A percentile compares a stretch with the other conserved stretches of the same genome.
These are phyloP conservation scores for Halictus rubicundus DNA, from an alignment of 1,140 invertebrate species.

Conservation along the genomic window DNA sequence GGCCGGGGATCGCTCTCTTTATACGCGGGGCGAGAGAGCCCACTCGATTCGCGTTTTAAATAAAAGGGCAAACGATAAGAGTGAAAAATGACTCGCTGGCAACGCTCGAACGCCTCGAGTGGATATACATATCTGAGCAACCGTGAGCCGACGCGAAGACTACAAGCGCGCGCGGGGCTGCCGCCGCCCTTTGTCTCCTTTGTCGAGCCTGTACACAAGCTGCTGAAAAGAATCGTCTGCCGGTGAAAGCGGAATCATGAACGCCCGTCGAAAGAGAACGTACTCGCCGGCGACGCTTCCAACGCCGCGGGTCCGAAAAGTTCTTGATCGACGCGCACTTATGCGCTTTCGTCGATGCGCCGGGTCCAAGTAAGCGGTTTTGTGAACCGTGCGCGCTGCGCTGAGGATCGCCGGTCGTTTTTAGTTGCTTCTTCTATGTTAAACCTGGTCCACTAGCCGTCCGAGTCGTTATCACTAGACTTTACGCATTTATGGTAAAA, in stretches of 20 bases:
- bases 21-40: background rate
- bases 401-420: too few relatives aligned
- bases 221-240: conserved; percentile 42
- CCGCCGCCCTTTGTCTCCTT: conserved; percentile 51
- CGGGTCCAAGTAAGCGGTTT: too few relatives aligned
- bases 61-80: conserved; percentile 59
- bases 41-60: conserved; percentile 51
- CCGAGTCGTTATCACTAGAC: too few relatives aligned
- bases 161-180: conserved; percentile 8
- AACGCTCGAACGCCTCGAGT: conserved; percentile 42
- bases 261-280: background rate
- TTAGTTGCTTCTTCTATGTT: too few relatives aligned
- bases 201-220: conserved; percentile 7
- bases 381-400: too few relatives aligned
- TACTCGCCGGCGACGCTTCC: background rate
- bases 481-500: too few relatives aligned
- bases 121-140: conserved; percentile 38
- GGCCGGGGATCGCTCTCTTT: background rate
- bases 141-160: conserved; percentile 32
- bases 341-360: too few relatives aligned
- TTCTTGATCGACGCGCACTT: background rate
- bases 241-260: conserved; percentile 24
- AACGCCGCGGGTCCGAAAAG: background rate
- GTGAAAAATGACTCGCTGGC: conserved; percentile 62
- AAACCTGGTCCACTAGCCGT: too few relatives aligned